A percentile compares a stretch with the other conserved stretches of the same genome.
phyloP scores from a whole-genome alignment of 2,113 vertebrate genomes.

The Genyomyrus donnyi region DNA sequence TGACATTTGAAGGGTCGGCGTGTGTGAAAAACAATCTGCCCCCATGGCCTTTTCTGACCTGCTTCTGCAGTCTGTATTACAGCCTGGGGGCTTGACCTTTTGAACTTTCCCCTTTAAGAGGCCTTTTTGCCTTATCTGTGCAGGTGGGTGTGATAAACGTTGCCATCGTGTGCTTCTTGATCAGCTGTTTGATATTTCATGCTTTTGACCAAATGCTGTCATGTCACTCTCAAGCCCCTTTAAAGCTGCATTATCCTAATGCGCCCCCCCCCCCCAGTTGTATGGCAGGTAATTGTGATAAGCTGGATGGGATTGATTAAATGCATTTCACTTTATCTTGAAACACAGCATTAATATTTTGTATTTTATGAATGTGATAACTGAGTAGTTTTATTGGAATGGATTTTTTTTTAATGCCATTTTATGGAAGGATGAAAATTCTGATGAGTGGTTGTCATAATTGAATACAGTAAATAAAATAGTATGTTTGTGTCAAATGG shows the following conservation, averaged over 20 bases:
- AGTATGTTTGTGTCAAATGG: neutral
- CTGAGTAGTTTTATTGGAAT: neutral
- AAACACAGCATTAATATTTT: neutral
- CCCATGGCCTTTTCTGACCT: slow-evolving; percentile 26
- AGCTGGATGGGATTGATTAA: neutral
- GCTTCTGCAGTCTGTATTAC: neutral
- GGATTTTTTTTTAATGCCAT: neutral
- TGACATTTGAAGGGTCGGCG: slow-evolving; percentile 43
- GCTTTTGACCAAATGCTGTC: slow-evolving; percentile 30
- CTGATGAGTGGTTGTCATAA: neutral
- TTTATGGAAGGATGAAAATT: neutral
- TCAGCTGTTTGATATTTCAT: neutral
- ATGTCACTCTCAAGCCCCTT: neutral
- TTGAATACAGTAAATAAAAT: neutral
- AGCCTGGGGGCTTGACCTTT: neutral
- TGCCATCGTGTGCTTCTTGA: neutral
- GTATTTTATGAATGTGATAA: too few relatives aligned
- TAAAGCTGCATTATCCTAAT: neutral
- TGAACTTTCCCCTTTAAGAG: neutral
- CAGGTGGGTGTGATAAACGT: neutral
- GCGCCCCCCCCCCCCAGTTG: neutral
- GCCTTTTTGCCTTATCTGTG: slow-evolving; percentile 23
- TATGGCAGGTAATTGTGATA: neutral
- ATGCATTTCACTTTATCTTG: neutral
- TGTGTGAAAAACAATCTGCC: slow-evolving; percentile 48